Percentiles rank a stretch among this genome's conserved stretches.
phyloP scores from a whole-genome alignment of 2,113 vertebrate genomes.

The Phaethornis superciliosus region DNA sequence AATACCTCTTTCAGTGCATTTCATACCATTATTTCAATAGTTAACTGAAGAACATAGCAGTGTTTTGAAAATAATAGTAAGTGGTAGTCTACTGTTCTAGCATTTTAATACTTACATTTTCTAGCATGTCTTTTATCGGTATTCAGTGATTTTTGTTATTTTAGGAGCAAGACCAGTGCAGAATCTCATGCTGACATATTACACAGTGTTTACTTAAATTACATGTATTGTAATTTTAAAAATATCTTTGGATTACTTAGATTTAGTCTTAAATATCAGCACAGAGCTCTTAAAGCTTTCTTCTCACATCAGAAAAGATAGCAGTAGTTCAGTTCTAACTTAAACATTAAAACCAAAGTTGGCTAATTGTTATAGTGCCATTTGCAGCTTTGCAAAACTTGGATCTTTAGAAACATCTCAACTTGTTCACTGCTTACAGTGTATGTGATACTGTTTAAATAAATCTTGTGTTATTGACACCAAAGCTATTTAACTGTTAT shows the following conservation, averaged over 20 bases:
- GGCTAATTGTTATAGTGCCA: not conserved
- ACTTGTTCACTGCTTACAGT: not conserved
- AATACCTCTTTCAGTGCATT: not conserved
- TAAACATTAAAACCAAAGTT: not conserved
- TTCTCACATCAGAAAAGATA: not conserved
- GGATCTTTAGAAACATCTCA: not conserved
- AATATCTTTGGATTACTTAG: not conserved
- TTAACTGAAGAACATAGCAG: not conserved
- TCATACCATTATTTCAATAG: not conserved
- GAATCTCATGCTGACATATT: not conserved
- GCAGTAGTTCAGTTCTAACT: not conserved
- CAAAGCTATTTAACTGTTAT: not conserved
- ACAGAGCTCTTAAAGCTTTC: not conserved
- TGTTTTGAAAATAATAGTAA: not conserved
- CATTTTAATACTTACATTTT: not conserved
- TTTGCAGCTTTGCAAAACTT: not conserved
- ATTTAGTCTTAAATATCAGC: not conserved
- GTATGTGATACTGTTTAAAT: not conserved
- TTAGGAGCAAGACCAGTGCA: not conserved
- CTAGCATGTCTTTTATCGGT: not conserved
- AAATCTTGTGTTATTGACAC: not conserved
- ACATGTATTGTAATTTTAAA: not conserved
- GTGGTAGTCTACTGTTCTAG: not conserved
- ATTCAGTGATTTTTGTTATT: not conserved
- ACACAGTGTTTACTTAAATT: not conserved